phyloP scores from a whole-genome alignment of 2,888 invertebrate genomes.

The Lathronympha strigana region DNA sequence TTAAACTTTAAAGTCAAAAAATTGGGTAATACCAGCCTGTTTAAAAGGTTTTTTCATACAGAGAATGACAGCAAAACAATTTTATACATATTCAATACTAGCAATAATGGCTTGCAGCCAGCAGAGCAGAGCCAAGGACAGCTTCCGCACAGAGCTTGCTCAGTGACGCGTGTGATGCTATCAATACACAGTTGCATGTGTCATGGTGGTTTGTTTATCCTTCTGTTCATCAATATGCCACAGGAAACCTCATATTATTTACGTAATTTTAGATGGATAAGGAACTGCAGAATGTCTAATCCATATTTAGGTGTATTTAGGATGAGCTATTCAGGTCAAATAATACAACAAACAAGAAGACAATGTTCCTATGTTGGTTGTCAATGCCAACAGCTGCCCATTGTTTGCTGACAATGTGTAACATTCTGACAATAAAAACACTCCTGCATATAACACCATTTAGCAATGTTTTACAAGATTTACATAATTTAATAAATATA shows the following conservation, averaged over 20 bases:
- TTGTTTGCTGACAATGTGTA: not conserved
- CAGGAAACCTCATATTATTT: not conserved
- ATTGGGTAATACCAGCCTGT: too few species aligned
- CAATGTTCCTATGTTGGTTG: not conserved
- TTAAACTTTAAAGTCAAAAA: too few species aligned
- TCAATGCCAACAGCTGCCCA: not conserved
- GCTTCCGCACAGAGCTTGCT: slow-evolving; percentile 3
- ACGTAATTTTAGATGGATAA: not conserved
- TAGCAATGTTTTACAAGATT: too few species aligned
- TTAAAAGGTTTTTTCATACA: too few species aligned
- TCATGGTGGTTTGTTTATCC: not conserved
- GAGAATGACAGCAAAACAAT: too few species aligned
- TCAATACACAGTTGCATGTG: not conserved
- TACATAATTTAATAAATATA: too few species aligned
- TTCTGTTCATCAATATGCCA: slow-evolving; percentile 1
- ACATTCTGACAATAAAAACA: too few species aligned
- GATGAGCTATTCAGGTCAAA: too few species aligned
- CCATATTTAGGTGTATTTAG: too few species aligned
- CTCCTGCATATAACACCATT: too few species aligned
- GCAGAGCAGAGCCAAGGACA: slow-evolving; percentile 26
- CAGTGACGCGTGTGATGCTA: slow-evolving; percentile 18
- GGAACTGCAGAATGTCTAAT: not conserved
- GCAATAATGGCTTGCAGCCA: not conserved
- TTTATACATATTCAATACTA: not conserved
- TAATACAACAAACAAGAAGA: too few species aligned